phyloP scores from a whole-genome alignment of 1,140 invertebrate species.

The Hylaeus volcanicus region DNA sequence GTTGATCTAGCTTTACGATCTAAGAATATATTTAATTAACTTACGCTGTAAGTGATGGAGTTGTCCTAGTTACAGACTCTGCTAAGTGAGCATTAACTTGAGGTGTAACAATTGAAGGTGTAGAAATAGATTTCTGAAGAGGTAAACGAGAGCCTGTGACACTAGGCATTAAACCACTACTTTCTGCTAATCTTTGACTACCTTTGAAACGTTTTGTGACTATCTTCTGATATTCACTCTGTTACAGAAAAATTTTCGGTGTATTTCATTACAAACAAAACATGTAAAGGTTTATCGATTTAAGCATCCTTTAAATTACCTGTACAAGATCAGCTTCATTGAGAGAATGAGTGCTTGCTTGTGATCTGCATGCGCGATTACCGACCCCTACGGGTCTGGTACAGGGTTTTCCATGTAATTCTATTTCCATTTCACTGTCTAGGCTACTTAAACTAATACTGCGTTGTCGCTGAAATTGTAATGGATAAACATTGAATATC shows the following conservation, averaged over 20 bases:
- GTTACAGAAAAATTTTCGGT: constrained; percentile 55
- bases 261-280: constrained; percentile 3
- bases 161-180: constrained; percentile 83
- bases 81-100: constrained; percentile 78
- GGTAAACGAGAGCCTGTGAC: constrained; percentile 84
- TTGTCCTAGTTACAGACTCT: constrained; percentile 71
- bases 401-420: constrained; percentile 75
- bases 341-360: constrained; percentile 90
- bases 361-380: constrained; percentile 81
- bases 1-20: constrained; percentile 49
- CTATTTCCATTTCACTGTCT: constrained; percentile 82
- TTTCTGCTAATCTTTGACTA: constrained; percentile 83
- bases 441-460: constrained; percentile 82
- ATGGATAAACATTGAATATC: constrained; percentile 14
- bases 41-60: constrained; percentile 73
- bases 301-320: constrained; percentile 77
- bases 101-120: constrained; percentile 91
- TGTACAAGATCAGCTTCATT: constrained; percentile 91
- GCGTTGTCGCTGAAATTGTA: constrained; percentile 75
- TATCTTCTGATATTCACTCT: constrained; percentile 84
- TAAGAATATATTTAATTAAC: constrained; percentile 53
- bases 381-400: constrained; percentile 69
- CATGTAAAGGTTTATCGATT: not conserved
- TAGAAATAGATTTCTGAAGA: constrained; percentile 94
- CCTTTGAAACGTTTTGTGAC: constrained; percentile 80